Evolutionary conservation across 2,888 invertebrate species (phyloP).

Genomic region (Drosophila eohydei): DNA sequence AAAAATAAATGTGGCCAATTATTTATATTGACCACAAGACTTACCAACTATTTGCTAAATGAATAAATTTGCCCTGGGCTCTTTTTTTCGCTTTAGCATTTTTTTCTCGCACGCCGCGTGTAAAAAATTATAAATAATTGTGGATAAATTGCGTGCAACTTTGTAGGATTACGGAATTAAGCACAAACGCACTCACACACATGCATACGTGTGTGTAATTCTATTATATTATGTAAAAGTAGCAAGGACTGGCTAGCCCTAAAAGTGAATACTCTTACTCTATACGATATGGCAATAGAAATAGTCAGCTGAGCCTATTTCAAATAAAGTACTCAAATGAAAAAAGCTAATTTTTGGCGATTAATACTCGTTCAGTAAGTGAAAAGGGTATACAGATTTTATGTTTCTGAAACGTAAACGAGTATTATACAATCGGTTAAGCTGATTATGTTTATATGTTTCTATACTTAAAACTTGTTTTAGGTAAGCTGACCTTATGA

Average conservation of each 20-base stretch:
- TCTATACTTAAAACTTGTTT: too few relatives aligned
- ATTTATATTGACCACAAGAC: constrained; percentile 35
- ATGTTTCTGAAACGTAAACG: too few relatives aligned
- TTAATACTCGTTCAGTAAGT: too few relatives aligned
- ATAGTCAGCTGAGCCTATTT: too few relatives aligned
- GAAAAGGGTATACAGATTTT: too few relatives aligned
- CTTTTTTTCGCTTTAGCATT: neutral
- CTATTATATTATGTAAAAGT: constrained; percentile 12
- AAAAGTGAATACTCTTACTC: neutral
- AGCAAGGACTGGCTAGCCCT: neutral
- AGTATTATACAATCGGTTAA: too few relatives aligned
- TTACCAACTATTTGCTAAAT: constrained; percentile 55
- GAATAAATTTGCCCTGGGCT: constrained; percentile 11
- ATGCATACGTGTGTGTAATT: constrained; percentile 1
- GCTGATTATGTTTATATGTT: too few relatives aligned
- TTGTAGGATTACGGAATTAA: constrained; percentile 14
- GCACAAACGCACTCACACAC: neutral
- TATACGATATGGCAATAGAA: neutral
- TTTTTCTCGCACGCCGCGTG: constrained; percentile 60
- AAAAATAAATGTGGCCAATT: constrained; percentile 16
- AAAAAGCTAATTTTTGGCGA: too few relatives aligned
- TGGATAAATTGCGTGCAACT: constrained; percentile 20
- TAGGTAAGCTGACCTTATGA: too few relatives aligned
- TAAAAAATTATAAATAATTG: constrained; percentile 40
- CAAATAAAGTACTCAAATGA: too few relatives aligned